Evolutionary conservation across 2,888 invertebrate species (phyloP).

Genomic region (Platycnemis pennipes): DNA sequence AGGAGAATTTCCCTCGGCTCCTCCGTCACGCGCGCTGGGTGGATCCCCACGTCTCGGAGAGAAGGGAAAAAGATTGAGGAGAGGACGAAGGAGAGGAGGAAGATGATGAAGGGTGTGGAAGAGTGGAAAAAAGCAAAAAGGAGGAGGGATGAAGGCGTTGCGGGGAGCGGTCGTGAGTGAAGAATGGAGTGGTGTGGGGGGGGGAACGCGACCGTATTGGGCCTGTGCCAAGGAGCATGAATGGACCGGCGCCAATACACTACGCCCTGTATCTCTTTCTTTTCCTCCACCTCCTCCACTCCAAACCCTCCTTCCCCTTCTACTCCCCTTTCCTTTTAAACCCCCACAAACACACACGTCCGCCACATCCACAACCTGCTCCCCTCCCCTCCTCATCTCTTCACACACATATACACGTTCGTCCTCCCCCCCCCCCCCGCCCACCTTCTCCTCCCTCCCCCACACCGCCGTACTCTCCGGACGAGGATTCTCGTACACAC

Average conservation of each 20-base stretch:
- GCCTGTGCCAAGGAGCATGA: constrained; percentile 55
- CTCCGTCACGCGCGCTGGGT: neutral
- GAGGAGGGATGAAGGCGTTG: neutral
- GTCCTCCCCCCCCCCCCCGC: neutral
- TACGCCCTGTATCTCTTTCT: constrained; percentile 45
- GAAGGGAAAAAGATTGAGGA: neutral
- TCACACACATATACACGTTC: neutral
- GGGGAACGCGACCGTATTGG: constrained; percentile 50
- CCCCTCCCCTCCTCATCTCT: neutral
- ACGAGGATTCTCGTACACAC: constrained; percentile 47
- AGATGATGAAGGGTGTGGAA: neutral
- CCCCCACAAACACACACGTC: neutral
- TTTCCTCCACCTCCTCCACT: neutral
- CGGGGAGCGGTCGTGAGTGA: constrained; percentile 17
- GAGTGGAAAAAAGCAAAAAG: neutral
- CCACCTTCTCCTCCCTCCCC: neutral
- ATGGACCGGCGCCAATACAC: constrained; percentile 66
- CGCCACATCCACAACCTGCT: neutral
- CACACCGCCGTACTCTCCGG: neutral
- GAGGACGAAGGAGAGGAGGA: neutral
- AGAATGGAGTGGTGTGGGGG: neutral
- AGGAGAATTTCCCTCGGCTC: neutral
- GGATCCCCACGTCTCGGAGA: neutral
- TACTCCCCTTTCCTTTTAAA: constrained; percentile 7
- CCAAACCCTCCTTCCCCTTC: neutral